These are phyloP conservation scores for Panagrolaimus sp. DNA, from an alignment of 1,140 invertebrate genomes.

Conservation along the genomic window DNA sequence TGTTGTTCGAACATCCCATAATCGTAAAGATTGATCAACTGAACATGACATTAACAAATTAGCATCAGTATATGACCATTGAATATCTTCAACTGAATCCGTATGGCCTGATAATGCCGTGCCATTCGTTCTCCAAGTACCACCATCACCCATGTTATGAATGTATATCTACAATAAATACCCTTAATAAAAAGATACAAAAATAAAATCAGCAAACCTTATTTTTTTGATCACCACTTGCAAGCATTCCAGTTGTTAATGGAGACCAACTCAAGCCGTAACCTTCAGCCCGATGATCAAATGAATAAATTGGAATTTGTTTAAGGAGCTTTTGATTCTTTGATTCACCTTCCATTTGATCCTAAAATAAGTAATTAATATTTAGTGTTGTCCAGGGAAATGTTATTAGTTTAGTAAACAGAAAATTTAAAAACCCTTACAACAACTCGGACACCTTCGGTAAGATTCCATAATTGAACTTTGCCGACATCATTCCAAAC, in stretches of 20 bases:
- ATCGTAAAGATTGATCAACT: slow-evolving; percentile 42
- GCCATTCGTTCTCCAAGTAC: slow-evolving; percentile 81
- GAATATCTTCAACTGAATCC: slow-evolving; percentile 87
- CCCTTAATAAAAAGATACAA: slow-evolving; percentile 18
- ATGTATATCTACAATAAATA: slow-evolving; percentile 74
- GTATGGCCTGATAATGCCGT: slow-evolving; percentile 78
- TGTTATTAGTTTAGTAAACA: no score
- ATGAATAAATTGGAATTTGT: slow-evolving; percentile 74
- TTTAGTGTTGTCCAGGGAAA: no score
- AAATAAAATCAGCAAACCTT: slow-evolving; percentile 37
- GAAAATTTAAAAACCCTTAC: no score
- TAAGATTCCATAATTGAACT: slow-evolving; percentile 46
- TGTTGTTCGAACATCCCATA: slow-evolving; percentile 66
- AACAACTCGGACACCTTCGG: slow-evolving; percentile 19
- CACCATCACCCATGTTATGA: slow-evolving; percentile 74
- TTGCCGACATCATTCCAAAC: slow-evolving; percentile 47
- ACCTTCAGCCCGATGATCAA: slow-evolving; percentile 82
- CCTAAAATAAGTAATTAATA: no score
- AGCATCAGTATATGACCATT: slow-evolving; percentile 93
- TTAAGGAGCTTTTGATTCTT: slow-evolving; percentile 53
- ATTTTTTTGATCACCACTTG: slow-evolving; percentile 48
- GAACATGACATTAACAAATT: slow-evolving; percentile 65
- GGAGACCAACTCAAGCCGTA: slow-evolving; percentile 88
- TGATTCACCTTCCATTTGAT: slow-evolving; percentile 21
- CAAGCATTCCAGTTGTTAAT: slow-evolving; percentile 68